Evolutionary conservation across 2,888 invertebrate species (phyloP).

Genomic region (Cheilosia grossa): DNA sequence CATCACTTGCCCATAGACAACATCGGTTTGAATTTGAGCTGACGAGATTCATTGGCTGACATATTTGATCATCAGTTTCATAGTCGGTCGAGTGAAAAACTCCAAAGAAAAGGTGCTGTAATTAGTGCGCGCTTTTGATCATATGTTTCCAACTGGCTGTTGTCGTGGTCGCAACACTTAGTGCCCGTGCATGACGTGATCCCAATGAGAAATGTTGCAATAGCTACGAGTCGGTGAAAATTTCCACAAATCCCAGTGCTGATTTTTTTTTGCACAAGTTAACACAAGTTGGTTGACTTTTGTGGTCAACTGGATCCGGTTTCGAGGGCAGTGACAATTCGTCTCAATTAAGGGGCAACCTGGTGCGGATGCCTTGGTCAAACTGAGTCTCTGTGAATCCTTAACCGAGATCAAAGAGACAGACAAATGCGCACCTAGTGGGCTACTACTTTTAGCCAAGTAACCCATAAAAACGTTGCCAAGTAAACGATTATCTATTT

Average conservation of each 20-base stretch:
- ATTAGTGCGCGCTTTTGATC: constrained; percentile 58
- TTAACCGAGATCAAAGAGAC: not conserved
- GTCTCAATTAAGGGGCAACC: not conserved
- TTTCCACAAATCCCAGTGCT: not conserved
- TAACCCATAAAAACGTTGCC: constrained; percentile 35
- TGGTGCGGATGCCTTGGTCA: not conserved
- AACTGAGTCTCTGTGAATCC: not conserved
- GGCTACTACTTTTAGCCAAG: constrained; percentile 21
- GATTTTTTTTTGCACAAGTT: not conserved
- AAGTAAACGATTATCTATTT: constrained; percentile 59
- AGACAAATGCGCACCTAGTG: not conserved
- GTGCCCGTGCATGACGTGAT: constrained; percentile 46
- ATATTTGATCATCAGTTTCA: constrained; percentile 66
- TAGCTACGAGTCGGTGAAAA: not conserved
- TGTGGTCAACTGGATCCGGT: constrained; percentile 25
- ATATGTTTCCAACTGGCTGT: constrained; percentile 51
- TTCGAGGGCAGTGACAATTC: constrained; percentile 11
- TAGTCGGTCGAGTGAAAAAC: constrained; percentile 66
- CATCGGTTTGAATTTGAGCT: constrained; percentile 65
- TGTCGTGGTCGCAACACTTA: constrained; percentile 29
- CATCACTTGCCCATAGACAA: constrained; percentile 67
- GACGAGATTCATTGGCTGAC: constrained; percentile 62
- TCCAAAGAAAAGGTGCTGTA: constrained; percentile 50
- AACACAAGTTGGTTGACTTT: constrained; percentile 22
- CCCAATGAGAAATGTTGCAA: constrained; percentile 45